Conservation (phyloP, 2,113 vertebrate genomes). For the Siphamia tubifer region DNA sequence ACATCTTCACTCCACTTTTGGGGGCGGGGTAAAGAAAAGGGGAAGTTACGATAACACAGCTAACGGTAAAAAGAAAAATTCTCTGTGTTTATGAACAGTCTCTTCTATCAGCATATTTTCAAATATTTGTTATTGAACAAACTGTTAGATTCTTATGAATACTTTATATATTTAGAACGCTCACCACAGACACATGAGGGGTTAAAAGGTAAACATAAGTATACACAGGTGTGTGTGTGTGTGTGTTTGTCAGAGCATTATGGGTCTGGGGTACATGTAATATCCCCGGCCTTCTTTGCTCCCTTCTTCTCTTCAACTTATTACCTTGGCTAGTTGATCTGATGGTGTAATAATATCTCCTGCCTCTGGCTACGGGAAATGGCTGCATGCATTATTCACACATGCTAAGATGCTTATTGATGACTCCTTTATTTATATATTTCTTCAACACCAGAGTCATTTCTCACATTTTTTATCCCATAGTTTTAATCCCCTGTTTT, state of each 20-base stretch:
- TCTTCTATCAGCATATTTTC: too few relatives aligned
- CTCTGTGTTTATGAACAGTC: too few relatives aligned
- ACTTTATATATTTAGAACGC: too few relatives aligned
- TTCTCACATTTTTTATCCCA: slow-evolving; percentile 37
- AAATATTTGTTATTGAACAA: too few relatives aligned
- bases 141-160: too few relatives aligned
- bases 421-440: slow-evolving; percentile 72
- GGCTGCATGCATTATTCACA: slow-evolving; percentile 76
- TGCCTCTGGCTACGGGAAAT: slow-evolving; percentile 74
- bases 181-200: too few relatives aligned
- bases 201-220: too few relatives aligned
- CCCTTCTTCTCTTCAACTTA: slow-evolving; percentile 35
- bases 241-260: not conserved
- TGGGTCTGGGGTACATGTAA: slow-evolving; percentile 1
- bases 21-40: too few relatives aligned
- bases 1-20: too few relatives aligned
- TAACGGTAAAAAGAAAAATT: too few relatives aligned
- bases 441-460: slow-evolving; percentile 42
- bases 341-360: slow-evolving; percentile 72
- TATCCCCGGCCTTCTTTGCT: slow-evolving; percentile 20
- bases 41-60: too few relatives aligned
- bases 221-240: not conserved
- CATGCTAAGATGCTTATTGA: slow-evolving; percentile 76
- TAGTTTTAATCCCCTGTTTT: slow-evolving; percentile 46
- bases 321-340: slow-evolving; percentile 66